These are phyloP conservation scores for Bathynomus jamesi DNA, from an alignment of 1,140 invertebrate species.

Conservation along the genomic window DNA sequence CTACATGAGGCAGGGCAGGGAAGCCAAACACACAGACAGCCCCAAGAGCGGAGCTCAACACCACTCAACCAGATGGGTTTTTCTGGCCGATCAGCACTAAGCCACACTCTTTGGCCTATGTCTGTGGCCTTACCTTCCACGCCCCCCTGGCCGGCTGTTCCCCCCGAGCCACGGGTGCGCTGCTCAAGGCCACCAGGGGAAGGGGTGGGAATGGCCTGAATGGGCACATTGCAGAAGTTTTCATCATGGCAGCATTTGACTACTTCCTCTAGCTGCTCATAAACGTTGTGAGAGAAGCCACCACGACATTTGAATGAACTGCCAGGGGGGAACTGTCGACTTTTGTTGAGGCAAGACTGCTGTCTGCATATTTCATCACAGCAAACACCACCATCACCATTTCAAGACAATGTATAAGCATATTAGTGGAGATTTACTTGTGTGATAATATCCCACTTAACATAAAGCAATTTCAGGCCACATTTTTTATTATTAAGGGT, in stretches of 20 bases:
- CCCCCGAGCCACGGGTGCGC: background rate
- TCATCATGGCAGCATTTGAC: slow-evolving; percentile 5
- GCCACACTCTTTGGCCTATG: background rate
- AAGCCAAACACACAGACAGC: background rate
- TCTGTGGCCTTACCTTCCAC: background rate
- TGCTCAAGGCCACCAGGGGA: background rate
- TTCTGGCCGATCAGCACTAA: background rate
- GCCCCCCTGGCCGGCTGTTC: background rate
- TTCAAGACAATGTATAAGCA: background rate
- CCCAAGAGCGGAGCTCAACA: background rate
- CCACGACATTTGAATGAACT: slow-evolving; percentile 7
- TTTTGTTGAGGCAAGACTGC: slow-evolving; percentile 18
- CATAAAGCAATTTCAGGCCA: too few relatives aligned
- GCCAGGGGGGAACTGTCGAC: slow-evolving; percentile 15
- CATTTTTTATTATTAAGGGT: too few relatives aligned
- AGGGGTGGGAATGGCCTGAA: background rate
- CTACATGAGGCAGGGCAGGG: background rate
- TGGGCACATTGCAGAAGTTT: slow-evolving; percentile 12
- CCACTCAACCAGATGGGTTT: background rate
- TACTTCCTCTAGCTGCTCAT: slow-evolving; percentile 6
- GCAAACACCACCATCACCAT: background rate
- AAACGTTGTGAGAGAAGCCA: slow-evolving; percentile 11
- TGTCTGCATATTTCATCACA: slow-evolving; percentile 8
- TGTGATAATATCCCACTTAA: too few relatives aligned
- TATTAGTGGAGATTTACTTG: too few relatives aligned